These are phyloP conservation scores for Folsomia manolachei DNA, from an alignment of 2,888 invertebrate genomes.

Conservation along the genomic window DNA sequence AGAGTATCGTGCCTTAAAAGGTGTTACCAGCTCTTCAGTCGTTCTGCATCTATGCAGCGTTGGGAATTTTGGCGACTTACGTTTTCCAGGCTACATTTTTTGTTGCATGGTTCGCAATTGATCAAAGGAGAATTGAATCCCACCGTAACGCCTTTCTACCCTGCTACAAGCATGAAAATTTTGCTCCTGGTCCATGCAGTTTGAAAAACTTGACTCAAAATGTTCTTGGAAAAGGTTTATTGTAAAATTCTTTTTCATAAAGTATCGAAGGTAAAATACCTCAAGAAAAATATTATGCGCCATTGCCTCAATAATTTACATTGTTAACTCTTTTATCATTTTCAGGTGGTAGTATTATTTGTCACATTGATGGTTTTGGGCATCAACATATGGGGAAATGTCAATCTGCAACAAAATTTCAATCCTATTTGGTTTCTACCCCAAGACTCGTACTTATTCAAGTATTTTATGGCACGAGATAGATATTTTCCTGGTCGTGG, in stretches of 20 bases:
- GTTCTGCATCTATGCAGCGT: conserved; percentile 76
- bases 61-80: conserved; percentile 72
- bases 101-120: conserved; percentile 73
- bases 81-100: conserved; percentile 74
- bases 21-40: conserved; percentile 75
- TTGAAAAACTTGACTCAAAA: no score
- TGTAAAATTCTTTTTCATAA: conserved; percentile 65
- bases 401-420: conserved; percentile 71
- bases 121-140: conserved; percentile 63
- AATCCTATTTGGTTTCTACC: conserved; percentile 75
- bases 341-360: conserved; percentile 61
- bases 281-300: no score
- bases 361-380: conserved; percentile 63
- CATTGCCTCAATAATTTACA: no score
- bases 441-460: conserved; percentile 64
- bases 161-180: no score
- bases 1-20: conserved; percentile 53
- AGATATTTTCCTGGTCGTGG: conserved; percentile 67
- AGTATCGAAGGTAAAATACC: conserved; percentile 68
- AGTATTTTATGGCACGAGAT: conserved; percentile 61
- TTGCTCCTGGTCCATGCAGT: no score
- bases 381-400: conserved; percentile 63
- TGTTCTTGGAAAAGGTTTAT: conserved; percentile 63
- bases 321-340: no score
- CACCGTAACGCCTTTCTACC: conserved; percentile 68